These are phyloP conservation scores for Oryzias sinensis DNA, from an alignment of 2,797 vertebrate species.

Conservation along the genomic window DNA sequence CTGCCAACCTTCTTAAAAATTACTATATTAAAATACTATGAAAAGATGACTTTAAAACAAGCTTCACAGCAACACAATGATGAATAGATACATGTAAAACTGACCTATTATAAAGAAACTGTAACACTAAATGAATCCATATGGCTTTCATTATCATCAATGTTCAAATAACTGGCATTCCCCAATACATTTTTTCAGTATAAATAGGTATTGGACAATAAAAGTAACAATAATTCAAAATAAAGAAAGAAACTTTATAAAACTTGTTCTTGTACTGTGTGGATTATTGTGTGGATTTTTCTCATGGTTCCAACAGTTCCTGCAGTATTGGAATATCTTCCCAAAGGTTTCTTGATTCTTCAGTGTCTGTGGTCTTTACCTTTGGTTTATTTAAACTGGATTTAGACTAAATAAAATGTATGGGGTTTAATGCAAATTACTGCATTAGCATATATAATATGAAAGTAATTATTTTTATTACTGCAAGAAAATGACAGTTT, in stretches of 20 bases:
- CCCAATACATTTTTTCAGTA: conserved; percentile 7
- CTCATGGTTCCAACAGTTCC: conserved; percentile 19
- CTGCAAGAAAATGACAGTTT: neutral
- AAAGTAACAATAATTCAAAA: neutral
- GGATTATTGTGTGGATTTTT: conserved; percentile 29
- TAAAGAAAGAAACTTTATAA: conserved; percentile 27
- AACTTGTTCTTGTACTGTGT: conserved; percentile 35
- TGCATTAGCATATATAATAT: neutral
- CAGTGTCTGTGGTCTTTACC: conserved; percentile 21
- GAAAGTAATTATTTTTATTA: neutral
- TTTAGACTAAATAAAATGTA: conserved; percentile 2
- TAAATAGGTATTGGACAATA: neutral
- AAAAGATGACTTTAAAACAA: conserved; percentile 1
- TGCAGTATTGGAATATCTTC: conserved; percentile 17
- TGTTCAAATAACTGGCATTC: conserved; percentile 8
- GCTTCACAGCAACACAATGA: conserved; percentile 3
- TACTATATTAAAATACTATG: neutral
- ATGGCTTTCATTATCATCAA: conserved; percentile 22
- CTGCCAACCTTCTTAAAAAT: neutral
- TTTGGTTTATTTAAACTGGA: conserved; percentile 61
- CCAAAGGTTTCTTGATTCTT: conserved; percentile 28
- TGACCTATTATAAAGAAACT: conserved; percentile 8
- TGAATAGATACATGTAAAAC: conserved; percentile 23
- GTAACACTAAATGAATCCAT: neutral
- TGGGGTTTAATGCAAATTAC: too few species aligned